Evolutionary conservation across 2,797 vertebrate species (phyloP), one percentile per base, ranked within the genome.

Genomic region (Acropternis orthonyx): DNA sequence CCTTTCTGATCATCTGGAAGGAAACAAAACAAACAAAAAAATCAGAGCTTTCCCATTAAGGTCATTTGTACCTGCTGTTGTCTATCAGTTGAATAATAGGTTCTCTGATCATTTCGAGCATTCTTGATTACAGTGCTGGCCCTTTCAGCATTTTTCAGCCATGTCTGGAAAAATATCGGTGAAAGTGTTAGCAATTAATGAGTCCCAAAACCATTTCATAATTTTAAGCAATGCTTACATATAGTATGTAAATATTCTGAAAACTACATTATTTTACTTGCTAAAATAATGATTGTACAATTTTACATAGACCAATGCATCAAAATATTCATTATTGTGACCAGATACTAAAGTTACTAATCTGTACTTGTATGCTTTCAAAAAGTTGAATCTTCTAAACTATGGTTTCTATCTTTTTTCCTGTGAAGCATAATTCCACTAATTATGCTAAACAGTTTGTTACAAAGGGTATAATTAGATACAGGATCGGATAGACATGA

Each of bases 1-100:
- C 97, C 98, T 98, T 98, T 98, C 97, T 51, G 94, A 97, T 98
- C 97, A 98, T 97, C 97, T 90, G 63, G 86, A 78, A 72, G 20
- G 63, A 88, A 73, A 89, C 9, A 55, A 78, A 82, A 32, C 9
- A 85, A 63, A 58, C 8, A 20, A 95, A 85, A 65, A 81, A 85
- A 93, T 13, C 61, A 84, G 96, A 97, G 92, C 95, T 97, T 97
- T 98, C 94, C 96, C 96, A 93, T 97, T 95, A 96, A 97, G 96
- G 95, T 97, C 85, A 95, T 97, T 94, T 95, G 81, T 97, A 97
- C 93, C 95, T 97, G 96, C 92, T 97, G 88, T 95, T 97, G 96
- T 97, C 89, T 95, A 10, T 95, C 82, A 90, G 49, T 94, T 91
- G 89, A 89, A 54, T 94, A 91, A 75, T 62, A 97, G 89, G 63